Base-by-base conservation (phyloP, 2,888 invertebrate genomes). In the Polydrusus cervinus region DNA sequence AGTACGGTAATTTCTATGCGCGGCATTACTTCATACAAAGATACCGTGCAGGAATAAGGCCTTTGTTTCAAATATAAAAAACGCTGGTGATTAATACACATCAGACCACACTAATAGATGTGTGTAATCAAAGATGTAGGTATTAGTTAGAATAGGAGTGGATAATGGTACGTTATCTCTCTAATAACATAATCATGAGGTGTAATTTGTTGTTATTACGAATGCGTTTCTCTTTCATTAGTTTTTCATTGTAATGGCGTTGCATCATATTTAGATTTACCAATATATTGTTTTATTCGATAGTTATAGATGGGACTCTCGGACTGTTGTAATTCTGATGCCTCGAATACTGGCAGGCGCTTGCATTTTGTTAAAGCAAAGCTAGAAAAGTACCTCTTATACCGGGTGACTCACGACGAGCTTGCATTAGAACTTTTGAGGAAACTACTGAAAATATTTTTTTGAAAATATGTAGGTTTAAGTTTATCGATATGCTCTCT, bases 61-160 rank as follows among this genome's bases (percentile, higher is more conserved):
- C 65, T 65, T 65, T 47, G 65, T 65, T 65, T 34, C 47, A 6
- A 14, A 47, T 65, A 51, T 38, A 65, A 65, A 65, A 60, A 65
- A 65, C 30, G 34, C 51, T 0, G 18, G 65, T 65, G 65, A 65
- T 65, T 65, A 65, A 65, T 65, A 65, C 65, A 51, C 51, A 16
- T 38, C 16, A 38, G 47, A 38, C 65, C 34, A 38, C 65, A 51
- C 49, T 65, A 65, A 65, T 65, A 65, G 65, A 65, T 38, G 65
- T 47, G 49, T 38, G 38, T 47, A 65, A 16, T 47, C 49, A 34
- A 51, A 47, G 49, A 51, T 65, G 51, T 65, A 49, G 49, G 34
- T 65, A 10, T 65, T 65, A 47, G 49, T 65, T 51, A 51, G 25
- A 25, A 49, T 30, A 9, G 62, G 65, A 65, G 51, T 18, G 51